phyloP scores from a whole-genome alignment of 2,113 vertebrate species.

The Corythornis cristatus region DNA sequence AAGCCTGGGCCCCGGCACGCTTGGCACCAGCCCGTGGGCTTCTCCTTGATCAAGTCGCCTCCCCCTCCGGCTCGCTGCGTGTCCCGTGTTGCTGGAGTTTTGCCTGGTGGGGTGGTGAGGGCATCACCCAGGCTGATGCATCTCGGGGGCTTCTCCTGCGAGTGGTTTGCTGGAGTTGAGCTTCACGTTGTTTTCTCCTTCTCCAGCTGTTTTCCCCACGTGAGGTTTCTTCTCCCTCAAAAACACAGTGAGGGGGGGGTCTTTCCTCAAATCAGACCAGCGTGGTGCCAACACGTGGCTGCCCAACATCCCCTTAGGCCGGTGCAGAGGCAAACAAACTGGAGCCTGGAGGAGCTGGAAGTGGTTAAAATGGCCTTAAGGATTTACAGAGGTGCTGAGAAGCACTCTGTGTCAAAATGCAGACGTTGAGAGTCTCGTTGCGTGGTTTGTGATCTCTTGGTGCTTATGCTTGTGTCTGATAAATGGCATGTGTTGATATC shows the following conservation, averaged over 20 bases:
- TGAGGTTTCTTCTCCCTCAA: neutral
- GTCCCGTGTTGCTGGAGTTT: neutral
- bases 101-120: neutral
- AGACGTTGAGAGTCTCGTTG: neutral
- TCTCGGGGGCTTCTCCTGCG: neutral
- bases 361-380: neutral
- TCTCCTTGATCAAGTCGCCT: neutral
- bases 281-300: rapidly evolving
- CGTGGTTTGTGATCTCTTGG: neutral
- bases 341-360: neutral
- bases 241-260: neutral
- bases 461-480: neutral
- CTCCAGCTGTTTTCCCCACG: neutral
- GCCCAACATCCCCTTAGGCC: rapidly evolving
- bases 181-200: rapidly evolving
- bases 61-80: rapidly evolving
- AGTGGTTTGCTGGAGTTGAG: neutral
- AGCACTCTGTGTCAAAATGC: neutral
- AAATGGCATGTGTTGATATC: neutral
- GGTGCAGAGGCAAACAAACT: neutral
- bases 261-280: neutral
- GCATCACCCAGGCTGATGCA: neutral
- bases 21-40: too few species aligned
- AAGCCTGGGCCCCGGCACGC: rapidly evolving
- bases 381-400: neutral